These are phyloP conservation scores for Poecilia latipinna DNA, from an alignment of 2,113 vertebrate genomes.

Conservation along the genomic window DNA sequence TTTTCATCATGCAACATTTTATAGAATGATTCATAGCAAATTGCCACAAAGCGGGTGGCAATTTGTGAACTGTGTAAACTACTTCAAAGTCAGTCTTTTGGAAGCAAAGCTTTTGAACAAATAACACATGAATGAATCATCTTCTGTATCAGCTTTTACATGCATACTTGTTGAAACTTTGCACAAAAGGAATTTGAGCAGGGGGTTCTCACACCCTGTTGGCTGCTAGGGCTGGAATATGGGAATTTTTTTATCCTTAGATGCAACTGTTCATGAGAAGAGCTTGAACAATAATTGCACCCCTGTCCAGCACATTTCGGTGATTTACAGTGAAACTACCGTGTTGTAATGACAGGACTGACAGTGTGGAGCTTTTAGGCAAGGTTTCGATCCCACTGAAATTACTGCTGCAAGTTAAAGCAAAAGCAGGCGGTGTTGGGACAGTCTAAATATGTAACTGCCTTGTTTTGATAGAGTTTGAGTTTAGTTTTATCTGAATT, in stretches of 20 bases:
- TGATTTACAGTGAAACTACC: conserved; percentile 26
- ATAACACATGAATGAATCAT: conserved; percentile 4
- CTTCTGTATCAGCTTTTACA: conserved; percentile 1
- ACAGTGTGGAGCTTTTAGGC: conserved; percentile 12
- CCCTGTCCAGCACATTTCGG: conserved; percentile 20
- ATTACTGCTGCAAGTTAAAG: conserved; percentile 6
- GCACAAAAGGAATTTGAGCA: conserved; percentile 9
- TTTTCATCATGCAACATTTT: neutral
- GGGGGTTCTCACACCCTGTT: conserved; percentile 31
- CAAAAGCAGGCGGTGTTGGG: neutral
- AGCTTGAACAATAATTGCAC: conserved; percentile 42
- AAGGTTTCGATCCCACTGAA: conserved; percentile 9
- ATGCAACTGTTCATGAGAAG: conserved; percentile 13
- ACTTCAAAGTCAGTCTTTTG: neutral
- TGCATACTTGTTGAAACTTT: conserved; percentile 32
- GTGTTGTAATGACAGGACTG: conserved; percentile 31
- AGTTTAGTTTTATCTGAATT: neutral
- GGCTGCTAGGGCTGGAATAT: conserved; percentile 50
- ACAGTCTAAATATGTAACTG: neutral
- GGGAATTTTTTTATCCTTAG: conserved; percentile 2
- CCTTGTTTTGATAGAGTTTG: neutral
- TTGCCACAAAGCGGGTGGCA: neutral
- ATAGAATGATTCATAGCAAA: neutral
- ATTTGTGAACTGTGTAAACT: neutral
- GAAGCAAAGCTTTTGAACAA: neutral